Percentiles rank a stretch among this genome's conserved stretches.
These are phyloP conservation scores for Lasioglossum morio DNA, from an alignment of 2,888 invertebrate species.

Conservation along the genomic window DNA sequence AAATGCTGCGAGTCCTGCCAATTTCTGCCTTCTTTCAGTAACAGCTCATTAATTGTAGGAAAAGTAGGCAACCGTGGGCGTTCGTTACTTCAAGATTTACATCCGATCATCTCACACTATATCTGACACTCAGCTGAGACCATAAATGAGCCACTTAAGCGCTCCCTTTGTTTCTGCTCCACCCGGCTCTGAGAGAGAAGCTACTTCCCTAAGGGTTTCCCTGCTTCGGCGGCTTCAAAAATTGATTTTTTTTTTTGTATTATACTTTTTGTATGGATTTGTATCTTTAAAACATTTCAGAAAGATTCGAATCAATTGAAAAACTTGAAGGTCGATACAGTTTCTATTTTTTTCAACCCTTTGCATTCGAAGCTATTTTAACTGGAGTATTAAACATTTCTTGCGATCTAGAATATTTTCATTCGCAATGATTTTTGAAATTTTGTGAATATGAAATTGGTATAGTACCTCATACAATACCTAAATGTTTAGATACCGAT, in stretches of 20 bases:
- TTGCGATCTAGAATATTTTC: too few relatives aligned
- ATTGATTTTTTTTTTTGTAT: too few relatives aligned
- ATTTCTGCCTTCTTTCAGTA: slow-evolving; percentile 53
- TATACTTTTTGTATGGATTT: too few relatives aligned
- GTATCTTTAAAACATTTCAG: background rate
- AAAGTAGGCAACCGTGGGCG: slow-evolving; percentile 57
- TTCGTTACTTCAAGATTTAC: slow-evolving; percentile 51
- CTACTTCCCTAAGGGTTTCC: background rate
- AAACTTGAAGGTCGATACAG: background rate
- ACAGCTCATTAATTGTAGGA: slow-evolving; percentile 61
- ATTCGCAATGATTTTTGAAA: too few relatives aligned
- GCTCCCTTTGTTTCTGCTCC: slow-evolving; percentile 30
- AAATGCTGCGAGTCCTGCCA: slow-evolving; percentile 60
- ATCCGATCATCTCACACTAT: slow-evolving; percentile 55
- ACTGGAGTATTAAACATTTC: too few relatives aligned
- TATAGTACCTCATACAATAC: too few relatives aligned
- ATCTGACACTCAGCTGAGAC: slow-evolving; percentile 30
- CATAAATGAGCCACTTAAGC: slow-evolving; percentile 29
- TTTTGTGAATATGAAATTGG: too few relatives aligned
- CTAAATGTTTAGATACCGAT: too few relatives aligned
- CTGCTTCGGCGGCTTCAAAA: background rate
- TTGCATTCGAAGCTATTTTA: too few relatives aligned
- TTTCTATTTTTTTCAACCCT: too few relatives aligned
- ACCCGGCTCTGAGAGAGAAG: background rate
- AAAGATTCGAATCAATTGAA: background rate